phyloP scores from a whole-genome alignment of 2,113 vertebrate genomes.

The Glareola pratincola region DNA sequence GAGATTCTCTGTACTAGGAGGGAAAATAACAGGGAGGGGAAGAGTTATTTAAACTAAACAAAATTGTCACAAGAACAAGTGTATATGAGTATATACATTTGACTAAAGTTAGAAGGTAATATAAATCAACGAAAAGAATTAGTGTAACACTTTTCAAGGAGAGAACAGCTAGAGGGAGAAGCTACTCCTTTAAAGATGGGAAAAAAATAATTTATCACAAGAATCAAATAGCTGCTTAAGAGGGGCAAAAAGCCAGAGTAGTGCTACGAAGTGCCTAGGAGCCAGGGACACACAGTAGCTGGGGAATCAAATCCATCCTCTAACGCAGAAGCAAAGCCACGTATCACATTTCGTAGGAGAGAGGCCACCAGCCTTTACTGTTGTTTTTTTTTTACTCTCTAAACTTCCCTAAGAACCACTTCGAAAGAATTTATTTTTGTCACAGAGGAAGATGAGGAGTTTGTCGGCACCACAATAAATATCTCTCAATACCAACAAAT shows the following conservation, averaged over 20 bases:
- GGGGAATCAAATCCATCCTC: neutral
- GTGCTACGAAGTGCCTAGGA: neutral
- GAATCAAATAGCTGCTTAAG: neutral
- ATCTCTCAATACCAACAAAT: neutral
- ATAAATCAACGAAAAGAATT: neutral
- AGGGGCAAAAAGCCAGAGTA: neutral
- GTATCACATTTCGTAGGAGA: neutral
- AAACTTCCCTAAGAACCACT: neutral
- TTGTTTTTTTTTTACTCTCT: neutral
- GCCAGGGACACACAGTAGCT: neutral
- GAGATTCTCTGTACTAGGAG: neutral
- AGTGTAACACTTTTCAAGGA: neutral
- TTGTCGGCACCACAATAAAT: neutral
- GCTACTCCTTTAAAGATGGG: neutral
- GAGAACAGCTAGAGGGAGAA: neutral
- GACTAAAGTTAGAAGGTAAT: neutral
- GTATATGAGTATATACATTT: neutral
- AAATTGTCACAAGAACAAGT: neutral
- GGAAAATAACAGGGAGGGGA: neutral
- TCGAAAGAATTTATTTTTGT: neutral
- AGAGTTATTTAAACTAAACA: neutral
- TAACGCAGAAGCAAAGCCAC: neutral
- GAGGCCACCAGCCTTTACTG: neutral
- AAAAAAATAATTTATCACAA: neutral
- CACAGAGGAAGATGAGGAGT: neutral